Base-by-base conservation (phyloP, 2,888 invertebrate species). In the Arenicola marina region DNA sequence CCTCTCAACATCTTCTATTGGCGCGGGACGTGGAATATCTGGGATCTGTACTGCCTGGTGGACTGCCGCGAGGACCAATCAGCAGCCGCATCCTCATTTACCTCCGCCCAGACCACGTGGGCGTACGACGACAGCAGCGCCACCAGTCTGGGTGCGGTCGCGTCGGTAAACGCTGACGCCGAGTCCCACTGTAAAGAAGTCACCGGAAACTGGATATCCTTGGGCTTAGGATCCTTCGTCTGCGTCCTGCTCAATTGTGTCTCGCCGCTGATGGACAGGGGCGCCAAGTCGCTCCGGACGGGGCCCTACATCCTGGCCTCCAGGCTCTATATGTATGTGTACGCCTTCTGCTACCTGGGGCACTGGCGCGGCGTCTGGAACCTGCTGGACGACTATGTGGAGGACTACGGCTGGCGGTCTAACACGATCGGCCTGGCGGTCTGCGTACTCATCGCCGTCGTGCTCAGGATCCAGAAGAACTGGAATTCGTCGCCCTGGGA, bases 351-450 rank as follows among this genome's bases (percentile, higher is more conserved):
- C 28, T 28, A 24, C 11, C 26, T 53, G 26, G 53, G 53, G 4
- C 31, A 28, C 4, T 53, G 53, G 53, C 26, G 53, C 4, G 53
- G 53, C 11, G 31, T 29, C 4, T 53, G 53, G 53, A 53, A 53
- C 31, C 53, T 53, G 11, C 4, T 29, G 11, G 53, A 53, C 31
- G 53, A 7, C 26, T 29, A 28, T 29, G 15, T 11, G 11, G 31
- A 31, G 4, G 24, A 11, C 21, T 21, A 15, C 31, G 53, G 21
- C 26, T 28, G 26, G 26, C 15, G 31, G 31, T 11, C 4, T 4
- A 53, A 53, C 31, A 11, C 21, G 53, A 31, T 53, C 11, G 53
- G 28, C 53, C 21, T 53, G 4, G 31, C 4, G 4, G 53, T 29
- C 7, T 48, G 48, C 24, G 4, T 53, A 26, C 4, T 24, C 4